These are phyloP conservation scores for Phoeniculus purpureus DNA, from an alignment of 2,797 vertebrate genomes.

Conservation along the genomic window DNA sequence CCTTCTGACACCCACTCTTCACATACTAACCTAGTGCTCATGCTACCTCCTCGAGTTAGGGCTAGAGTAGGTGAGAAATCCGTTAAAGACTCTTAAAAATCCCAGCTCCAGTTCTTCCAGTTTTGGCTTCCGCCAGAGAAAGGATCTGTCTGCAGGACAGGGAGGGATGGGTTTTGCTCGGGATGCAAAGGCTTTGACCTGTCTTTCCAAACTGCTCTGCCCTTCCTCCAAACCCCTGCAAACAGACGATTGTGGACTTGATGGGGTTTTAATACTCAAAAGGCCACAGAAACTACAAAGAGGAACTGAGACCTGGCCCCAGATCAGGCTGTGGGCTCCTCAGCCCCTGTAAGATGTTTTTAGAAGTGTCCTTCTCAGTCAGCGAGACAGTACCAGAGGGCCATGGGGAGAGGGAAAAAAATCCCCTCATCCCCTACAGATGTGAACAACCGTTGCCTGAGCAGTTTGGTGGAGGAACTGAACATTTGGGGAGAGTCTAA, in stretches of 20 bases:
- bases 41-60: not conserved
- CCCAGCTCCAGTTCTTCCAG: not conserved
- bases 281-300: not conserved
- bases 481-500: not conserved
- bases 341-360: not conserved
- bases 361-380: not conserved
- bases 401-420: not conserved
- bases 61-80: not conserved
- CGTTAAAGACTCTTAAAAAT: not conserved
- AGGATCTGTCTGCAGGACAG: not conserved
- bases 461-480: not conserved
- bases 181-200: accelerated
- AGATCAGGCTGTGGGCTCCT: not conserved
- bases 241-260: not conserved
- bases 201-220: not conserved
- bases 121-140: not conserved
- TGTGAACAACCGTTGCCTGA: not conserved
- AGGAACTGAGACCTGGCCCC: accelerated
- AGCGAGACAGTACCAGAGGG: not conserved
- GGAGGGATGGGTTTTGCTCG: not conserved
- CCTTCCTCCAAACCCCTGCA: not conserved
- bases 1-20: too few relatives aligned
- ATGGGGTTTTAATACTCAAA: not conserved
- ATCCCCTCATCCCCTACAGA: not conserved
- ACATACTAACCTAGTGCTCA: not conserved